Percentiles rank a stretch among this genome's conserved stretches.
Evolutionary conservation across 2,888 invertebrate species (phyloP).

Genomic region (Phalera bucephala): DNA sequence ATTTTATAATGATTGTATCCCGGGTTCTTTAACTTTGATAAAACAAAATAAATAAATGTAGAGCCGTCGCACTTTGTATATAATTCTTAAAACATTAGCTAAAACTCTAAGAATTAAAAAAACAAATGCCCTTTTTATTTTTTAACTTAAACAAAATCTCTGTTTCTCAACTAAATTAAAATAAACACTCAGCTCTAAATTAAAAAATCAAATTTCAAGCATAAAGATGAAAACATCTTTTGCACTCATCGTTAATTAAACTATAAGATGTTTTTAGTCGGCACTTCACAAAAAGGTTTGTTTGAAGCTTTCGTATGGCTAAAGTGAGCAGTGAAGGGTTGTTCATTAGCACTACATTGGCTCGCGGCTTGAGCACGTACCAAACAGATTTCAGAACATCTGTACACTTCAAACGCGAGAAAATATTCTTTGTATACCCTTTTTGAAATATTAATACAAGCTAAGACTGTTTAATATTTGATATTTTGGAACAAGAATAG

Average conservation of each 20-base stretch:
- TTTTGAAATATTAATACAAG: constrained; percentile 1
- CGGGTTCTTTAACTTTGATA: too few species aligned
- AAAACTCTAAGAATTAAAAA: too few species aligned
- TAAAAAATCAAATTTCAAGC: too few species aligned
- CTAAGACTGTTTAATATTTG: not conserved
- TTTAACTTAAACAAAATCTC: too few species aligned
- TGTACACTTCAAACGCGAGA: constrained; percentile 11
- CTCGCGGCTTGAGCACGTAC: constrained; percentile 65
- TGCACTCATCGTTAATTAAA: constrained; percentile 16
- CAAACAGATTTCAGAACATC: constrained; percentile 54
- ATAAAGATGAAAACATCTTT: not conserved
- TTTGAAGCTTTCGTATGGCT: constrained; percentile 13
- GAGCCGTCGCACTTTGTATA: too few species aligned
- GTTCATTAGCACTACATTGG: constrained; percentile 63
- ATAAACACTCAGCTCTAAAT: too few species aligned
- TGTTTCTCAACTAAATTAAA: too few species aligned
- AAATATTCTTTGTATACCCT: constrained; percentile 4
- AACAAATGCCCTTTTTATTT: too few species aligned
- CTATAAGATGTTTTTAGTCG: constrained; percentile 6
- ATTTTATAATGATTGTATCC: too few species aligned
- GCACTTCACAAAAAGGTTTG: constrained; percentile 15
- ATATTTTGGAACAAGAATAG: not conserved
- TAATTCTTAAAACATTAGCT: too few species aligned
- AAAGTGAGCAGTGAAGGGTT: constrained; percentile 37
- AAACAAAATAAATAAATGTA: too few species aligned